Base-by-base conservation (phyloP, 2,888 invertebrate genomes). In the Sepiola atlantica region DNA sequence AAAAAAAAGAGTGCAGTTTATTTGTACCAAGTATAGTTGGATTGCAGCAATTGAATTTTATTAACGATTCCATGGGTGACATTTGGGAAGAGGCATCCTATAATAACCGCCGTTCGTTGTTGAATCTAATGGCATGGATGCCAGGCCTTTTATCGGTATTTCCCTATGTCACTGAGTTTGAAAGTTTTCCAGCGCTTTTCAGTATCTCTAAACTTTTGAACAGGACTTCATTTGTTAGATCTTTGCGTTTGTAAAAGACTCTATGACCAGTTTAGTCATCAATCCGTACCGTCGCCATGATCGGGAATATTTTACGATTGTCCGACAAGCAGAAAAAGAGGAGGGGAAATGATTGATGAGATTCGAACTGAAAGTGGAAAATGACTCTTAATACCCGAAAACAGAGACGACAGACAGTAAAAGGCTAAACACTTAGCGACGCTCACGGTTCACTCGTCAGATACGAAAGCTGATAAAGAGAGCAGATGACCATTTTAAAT, bases 401-500 rank as follows among this genome's bases (percentile, higher is more conserved):
- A 77, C n/a, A 77, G 77, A 77, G n/a, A 32, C 14, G 77, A n/a
- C 16, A n/a, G 45, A 45, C 45, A 45, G 45, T 45, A 4, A 45
- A 45, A 16, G 18, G n/a, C n/a, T 0, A 77, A 4, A 32, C 32
- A 77, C 14, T 14, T 16, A n/a, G 14, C 16, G 18, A n/a, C n/a
- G 32, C 0, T 16, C 32, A 77, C 77, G 77, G 77, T 77, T n/a
- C 77, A 77, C 77, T 77, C 32, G 77, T 77, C 77, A 77, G 77
- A 77, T 77, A n/a, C 16, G 21, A 45, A 77, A 16, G 32, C 16
- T n/a, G 77, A 77, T 77, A 77, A 77, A 77, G 77, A 32, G 77
- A 77, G n/a, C 77, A 77, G 77, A 77, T 77, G 77, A 77, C 77
- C 77, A 77, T 12, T 77, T n/a, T n/a, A n/a, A 77, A n/a, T n/a